A percentile compares a stretch with the other conserved stretches of the same genome.
Evolutionary conservation across 2,797 vertebrate species (phyloP).

Genomic region (Macrochelys suwanniensis): DNA sequence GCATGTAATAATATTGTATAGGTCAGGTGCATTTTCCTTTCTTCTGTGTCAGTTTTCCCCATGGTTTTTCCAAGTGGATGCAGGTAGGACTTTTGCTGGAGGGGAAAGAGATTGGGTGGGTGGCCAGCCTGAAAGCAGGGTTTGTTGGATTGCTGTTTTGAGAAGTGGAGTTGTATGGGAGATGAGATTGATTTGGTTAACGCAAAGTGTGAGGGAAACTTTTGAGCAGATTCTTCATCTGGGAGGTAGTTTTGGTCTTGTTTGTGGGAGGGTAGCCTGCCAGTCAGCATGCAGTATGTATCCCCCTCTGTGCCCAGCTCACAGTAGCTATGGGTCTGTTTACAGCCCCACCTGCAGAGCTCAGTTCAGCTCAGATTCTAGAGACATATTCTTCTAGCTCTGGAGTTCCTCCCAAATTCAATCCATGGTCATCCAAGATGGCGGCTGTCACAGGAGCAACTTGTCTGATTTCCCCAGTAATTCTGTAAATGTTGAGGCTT

Average conservation of each 20-base stretch:
- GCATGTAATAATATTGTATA: neutral
- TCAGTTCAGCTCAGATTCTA: neutral
- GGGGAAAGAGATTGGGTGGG: neutral
- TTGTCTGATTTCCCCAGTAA: neutral
- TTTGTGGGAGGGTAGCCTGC: neutral
- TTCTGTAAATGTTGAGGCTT: neutral
- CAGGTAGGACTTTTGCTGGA: constrained; percentile 45
- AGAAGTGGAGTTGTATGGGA: neutral
- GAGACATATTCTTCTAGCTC: neutral
- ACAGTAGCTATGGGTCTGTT: neutral
- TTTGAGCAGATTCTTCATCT: fast-evolving
- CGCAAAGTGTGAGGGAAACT: fast-evolving
- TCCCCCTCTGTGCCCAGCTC: neutral
- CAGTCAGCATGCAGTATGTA: neutral
- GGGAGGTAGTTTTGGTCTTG: neutral
- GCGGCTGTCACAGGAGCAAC: neutral
- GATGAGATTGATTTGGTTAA: neutral
- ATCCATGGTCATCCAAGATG: neutral
- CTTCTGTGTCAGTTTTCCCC: neutral
- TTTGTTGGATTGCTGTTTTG: neutral
- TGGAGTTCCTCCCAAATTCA: neutral
- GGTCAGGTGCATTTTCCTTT: neutral
- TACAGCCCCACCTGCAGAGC: neutral
- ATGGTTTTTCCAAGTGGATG: constrained; percentile 16
- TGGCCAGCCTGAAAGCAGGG: constrained; percentile 50